Conservation (phyloP, 2,888 invertebrate genomes). For the Cryptus viduatorius region DNA sequence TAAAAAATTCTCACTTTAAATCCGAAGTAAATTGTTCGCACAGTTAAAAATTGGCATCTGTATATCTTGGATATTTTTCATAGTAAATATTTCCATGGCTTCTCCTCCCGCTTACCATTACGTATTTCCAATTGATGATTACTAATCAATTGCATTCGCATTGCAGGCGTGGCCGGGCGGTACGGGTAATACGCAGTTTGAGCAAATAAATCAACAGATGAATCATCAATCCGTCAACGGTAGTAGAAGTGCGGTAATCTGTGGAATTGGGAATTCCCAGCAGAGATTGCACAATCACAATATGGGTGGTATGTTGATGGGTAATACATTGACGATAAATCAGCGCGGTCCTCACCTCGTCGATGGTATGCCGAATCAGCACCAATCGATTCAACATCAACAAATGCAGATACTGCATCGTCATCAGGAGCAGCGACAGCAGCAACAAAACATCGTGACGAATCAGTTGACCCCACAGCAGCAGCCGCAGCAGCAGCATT, state of each 20-base stretch:
- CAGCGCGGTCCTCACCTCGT: conserved; percentile 79
- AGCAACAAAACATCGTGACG: conserved; percentile 77
- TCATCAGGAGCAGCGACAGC: conserved; percentile 75
- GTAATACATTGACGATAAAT: conserved; percentile 82
- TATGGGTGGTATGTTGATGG: conserved; percentile 81
- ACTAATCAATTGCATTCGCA: not conserved
- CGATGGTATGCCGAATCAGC: conserved; percentile 78
- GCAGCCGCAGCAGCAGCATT: conserved; percentile 80
- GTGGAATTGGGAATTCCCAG: conserved; percentile 77
- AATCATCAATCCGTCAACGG: conserved; percentile 78
- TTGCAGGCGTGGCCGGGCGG: conserved; percentile 82
- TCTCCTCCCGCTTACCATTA: not conserved
- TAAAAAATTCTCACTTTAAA: no score
- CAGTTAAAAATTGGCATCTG: no score
- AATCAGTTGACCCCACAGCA: conserved; percentile 81
- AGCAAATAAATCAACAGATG: conserved; percentile 80
- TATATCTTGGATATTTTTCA: no score
- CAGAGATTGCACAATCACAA: conserved; percentile 80
- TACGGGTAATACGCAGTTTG: conserved; percentile 80
- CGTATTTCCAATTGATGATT: not conserved
- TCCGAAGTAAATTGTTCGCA: no score
- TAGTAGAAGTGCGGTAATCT: conserved; percentile 78
- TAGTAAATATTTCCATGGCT: no score
- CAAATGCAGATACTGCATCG: conserved; percentile 74
- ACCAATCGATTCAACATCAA: conserved; percentile 79